Base-by-base conservation (phyloP, 2,888 invertebrate species). In the Megalurothrips usitatus region DNA sequence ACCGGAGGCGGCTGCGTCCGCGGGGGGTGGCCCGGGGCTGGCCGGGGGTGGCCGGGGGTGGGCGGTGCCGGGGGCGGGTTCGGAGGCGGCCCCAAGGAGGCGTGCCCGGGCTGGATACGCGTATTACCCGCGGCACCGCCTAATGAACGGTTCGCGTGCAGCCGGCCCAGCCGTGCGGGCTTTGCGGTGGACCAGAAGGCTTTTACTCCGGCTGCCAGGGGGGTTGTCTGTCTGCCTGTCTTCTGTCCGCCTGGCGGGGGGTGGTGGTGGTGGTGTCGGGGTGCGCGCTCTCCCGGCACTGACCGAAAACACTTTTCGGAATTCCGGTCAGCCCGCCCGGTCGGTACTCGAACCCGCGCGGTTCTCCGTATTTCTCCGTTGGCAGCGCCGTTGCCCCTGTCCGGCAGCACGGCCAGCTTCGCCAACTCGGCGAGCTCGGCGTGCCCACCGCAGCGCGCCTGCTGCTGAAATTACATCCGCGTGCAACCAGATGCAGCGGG, bases 401-500 rank as follows among this genome's bases (percentile, higher is more conserved):
- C 19, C 58, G 58, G 58, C 6, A 17, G 19, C 52, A 17, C 19
- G 58, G 52, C 3, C 58, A 14, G 58, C 19, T 12, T 17, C 52
- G 52, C n/a, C n/a, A 17, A 17, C 58, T 4, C 6, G 58, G 58
- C 58, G 14, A 58, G 58, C 19, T 14, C 58, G 14, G 14, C 58
- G 58, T n/a, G 58, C 58, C n/a, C n/a, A n/a, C n/a, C n/a, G 58
- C 58, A 4, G 17, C 14, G 34, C 34, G 34, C 34, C 34, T 43
- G 14, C 58, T 12, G 68, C 68, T 75, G 68, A 26, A 75, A 75
- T 75, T 75, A 75, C 68, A 75, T 75, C 68, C 68, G 68, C 68
- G 68, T 75, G 68, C 68, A 75, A 75, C 68, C 68, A 75, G 68
- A 75, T 75, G 68, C 68, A 75, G 68, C 68, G 68, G 68, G 68